These are phyloP conservation scores for Leucozona laternaria DNA, from an alignment of 2,888 invertebrate species.

Conservation along the genomic window DNA sequence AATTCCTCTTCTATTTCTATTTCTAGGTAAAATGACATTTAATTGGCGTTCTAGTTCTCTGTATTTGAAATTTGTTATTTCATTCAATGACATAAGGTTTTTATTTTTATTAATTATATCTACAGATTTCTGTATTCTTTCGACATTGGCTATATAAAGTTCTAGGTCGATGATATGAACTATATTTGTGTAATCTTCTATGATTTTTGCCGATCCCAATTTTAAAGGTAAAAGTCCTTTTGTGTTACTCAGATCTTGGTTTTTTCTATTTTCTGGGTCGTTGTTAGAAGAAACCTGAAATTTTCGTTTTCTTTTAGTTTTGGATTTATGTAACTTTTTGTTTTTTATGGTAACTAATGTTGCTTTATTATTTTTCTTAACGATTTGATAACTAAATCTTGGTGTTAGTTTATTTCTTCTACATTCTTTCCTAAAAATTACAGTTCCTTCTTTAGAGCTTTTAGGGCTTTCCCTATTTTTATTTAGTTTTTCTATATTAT, in stretches of 20 bases:
- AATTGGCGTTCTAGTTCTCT: constrained; percentile 31
- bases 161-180: neutral
- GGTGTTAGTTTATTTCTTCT: too few relatives aligned
- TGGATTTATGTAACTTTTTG: constrained; percentile 22
- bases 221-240: neutral
- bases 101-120: constrained; percentile 3
- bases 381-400: constrained; percentile 13
- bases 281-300: neutral
- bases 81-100: too few relatives aligned
- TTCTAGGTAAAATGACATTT: constrained; percentile 10
- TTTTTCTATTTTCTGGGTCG: neutral
- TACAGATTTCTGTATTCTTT: constrained; percentile 6
- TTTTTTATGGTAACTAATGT: constrained; percentile 20
- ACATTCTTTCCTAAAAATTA: constrained; percentile 14
- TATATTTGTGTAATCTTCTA: neutral
- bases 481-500: too few relatives aligned
- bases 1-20: constrained; percentile 48
- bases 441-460: neutral
- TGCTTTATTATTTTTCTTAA: constrained; percentile 17
- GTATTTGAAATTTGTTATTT: constrained; percentile 21
- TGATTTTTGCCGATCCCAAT: neutral
- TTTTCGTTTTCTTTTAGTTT: constrained; percentile 14
- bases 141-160: constrained; percentile 4
- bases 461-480: neutral
- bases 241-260: neutral